Percentiles rank a stretch among this genome's conserved stretches.
Conservation (phyloP, 2,113 vertebrate genomes). For the Calidris pygmaea region DNA sequence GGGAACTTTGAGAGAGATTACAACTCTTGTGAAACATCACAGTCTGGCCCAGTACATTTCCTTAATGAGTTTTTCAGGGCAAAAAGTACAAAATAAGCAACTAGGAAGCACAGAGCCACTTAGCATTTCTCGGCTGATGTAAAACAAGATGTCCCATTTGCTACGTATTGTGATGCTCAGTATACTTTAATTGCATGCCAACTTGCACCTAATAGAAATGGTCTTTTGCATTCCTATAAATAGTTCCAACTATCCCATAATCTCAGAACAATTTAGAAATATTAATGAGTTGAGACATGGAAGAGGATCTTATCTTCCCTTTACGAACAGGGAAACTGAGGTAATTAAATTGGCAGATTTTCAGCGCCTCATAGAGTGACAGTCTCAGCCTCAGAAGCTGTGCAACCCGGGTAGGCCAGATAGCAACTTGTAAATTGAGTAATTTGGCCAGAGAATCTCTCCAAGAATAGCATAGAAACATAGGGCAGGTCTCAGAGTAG, state of each 20-base stretch:
- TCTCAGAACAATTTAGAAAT: conserved; percentile 58
- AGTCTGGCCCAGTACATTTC: conserved; percentile 24
- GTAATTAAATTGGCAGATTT: conserved; percentile 8
- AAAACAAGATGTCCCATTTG: conserved; percentile 36
- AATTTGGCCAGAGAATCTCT: not conserved
- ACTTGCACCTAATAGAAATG: not conserved
- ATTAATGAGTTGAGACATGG: conserved; percentile 30
- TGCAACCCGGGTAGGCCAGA: not conserved
- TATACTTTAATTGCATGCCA: conserved; percentile 40
- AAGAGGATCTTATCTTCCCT: not conserved
- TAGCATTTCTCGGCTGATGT: conserved; percentile 10
- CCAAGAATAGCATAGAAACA: not conserved
- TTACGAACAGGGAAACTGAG: not conserved
- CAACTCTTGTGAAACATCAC: not conserved
- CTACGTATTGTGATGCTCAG: conserved; percentile 1
- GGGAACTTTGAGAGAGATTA: not conserved
- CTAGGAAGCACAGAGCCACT: not conserved
- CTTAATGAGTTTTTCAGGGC: conserved; percentile 45
- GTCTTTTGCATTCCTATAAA: not conserved
- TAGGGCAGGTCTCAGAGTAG: not conserved
- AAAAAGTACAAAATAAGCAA: conserved; percentile 29
- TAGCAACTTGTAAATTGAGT: not conserved
- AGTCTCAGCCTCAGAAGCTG: not conserved
- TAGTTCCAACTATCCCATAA: conserved; percentile 33
- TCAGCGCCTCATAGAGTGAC: not conserved